Evolutionary conservation across 2,888 invertebrate genomes (phyloP), one percentile per base, ranked within the genome.

Genomic region (Hypselothyrea guttata): DNA sequence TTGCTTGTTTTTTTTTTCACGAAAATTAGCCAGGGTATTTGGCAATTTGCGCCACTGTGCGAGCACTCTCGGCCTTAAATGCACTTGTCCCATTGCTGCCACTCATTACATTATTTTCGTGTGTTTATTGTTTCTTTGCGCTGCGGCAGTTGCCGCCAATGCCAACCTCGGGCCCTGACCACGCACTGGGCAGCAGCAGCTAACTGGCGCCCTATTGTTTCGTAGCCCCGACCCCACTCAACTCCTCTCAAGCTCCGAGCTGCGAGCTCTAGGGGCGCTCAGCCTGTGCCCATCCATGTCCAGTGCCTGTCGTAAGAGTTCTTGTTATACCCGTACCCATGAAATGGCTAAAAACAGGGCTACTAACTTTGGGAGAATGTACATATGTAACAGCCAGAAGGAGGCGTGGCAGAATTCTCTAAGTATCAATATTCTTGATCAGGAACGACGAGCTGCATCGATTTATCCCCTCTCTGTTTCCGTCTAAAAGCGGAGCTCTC

Each of bases 61-160:
- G 3, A 40, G 52, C 22, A 42, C 40, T 58, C 47, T 33, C 49
- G 12, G 68, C 46, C 38, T 40, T 51, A 56, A 64, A 60, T 71
- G 75, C 82, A 82, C 78, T 82, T 72, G 82, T 76, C 75, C 75
- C 79, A 68, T 73, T 71, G 48, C 55, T 55, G 77, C 78, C 75
- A 79, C 82, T 81, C 79, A 79, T 79, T 79, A 81, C 78, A 81
- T 81, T 79, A 79, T 79, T 79, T 79, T 81, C 78, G 81, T 81
- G 81, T 79, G 78, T 79, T 79, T 79, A 79, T 79, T 79, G 78
- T 81, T 74, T 75, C 78, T 79, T 71, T 77, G 78, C 68, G 54
- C 33, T 67, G 66, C 57, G 45, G 51, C 71, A 60, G 69, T 73
- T 66, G 73, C 71, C 75, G 77, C 72, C 77, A 52, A 47, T 12